phyloP scores from a whole-genome alignment of 2,113 vertebrate species.

The Numenius arquata region DNA sequence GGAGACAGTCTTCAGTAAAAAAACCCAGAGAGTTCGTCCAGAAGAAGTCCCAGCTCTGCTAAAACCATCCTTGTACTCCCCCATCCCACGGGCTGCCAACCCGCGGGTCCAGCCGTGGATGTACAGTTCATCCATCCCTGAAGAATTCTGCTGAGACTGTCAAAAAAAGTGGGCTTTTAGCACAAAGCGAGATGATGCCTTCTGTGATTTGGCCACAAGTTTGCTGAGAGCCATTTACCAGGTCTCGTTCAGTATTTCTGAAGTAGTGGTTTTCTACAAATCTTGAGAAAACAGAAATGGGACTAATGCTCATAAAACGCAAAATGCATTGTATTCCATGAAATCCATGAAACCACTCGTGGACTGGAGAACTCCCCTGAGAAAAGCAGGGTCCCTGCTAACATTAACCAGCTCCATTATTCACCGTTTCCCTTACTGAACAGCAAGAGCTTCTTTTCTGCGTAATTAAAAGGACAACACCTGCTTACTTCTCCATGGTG shows the following conservation, averaged over 20 bases:
- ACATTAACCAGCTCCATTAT: background rate
- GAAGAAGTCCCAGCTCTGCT: background rate
- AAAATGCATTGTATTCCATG: background rate
- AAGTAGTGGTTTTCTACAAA: background rate
- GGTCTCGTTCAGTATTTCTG: background rate
- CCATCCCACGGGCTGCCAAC: background rate
- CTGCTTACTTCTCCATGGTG: background rate
- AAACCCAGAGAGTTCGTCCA: background rate
- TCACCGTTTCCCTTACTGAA: background rate
- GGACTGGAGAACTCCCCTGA: background rate
- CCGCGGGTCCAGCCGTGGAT: accelerated
- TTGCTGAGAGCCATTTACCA: background rate
- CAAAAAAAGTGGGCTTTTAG: background rate
- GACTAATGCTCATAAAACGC: background rate
- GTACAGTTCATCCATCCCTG: accelerated
- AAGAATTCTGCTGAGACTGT: background rate
- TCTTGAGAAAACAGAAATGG: background rate
- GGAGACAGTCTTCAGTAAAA: background rate
- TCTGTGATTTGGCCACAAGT: background rate
- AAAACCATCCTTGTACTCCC: accelerated
- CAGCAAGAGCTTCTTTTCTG: background rate
- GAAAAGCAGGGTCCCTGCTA: accelerated
- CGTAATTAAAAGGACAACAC: background rate
- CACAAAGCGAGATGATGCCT: background rate
- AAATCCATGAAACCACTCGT: accelerated